Percentiles rank a stretch among this genome's conserved stretches.
phyloP scores from a whole-genome alignment of 2,888 invertebrate species.

The Cheilosia pagana region DNA sequence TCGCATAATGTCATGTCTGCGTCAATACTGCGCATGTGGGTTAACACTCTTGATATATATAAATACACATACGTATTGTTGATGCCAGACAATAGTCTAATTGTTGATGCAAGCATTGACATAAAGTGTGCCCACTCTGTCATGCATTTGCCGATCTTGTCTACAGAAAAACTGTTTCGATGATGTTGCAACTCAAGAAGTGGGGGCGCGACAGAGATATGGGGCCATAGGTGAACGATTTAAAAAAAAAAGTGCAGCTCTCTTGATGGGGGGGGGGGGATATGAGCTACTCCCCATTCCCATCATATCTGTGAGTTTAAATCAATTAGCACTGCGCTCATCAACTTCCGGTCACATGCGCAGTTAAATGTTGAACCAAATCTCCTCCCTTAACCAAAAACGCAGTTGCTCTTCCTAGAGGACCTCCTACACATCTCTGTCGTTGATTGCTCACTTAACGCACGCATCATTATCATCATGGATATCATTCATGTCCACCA shows the following conservation, averaged over 20 bases:
- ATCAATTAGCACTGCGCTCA: too few relatives aligned
- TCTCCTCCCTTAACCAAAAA: background rate
- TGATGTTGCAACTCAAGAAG: background rate
- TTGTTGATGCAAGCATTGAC: conserved; percentile 32
- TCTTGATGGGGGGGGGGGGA: too few relatives aligned
- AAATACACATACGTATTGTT: conserved; percentile 16
- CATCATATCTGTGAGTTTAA: background rate
- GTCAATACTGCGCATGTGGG: conserved; percentile 14
- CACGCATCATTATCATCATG: background rate
- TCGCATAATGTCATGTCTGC: conserved; percentile 16
- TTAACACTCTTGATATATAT: conserved; percentile 7
- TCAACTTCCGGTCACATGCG: conserved; percentile 1
- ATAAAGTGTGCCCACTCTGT: conserved; percentile 7
- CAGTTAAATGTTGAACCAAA: background rate
- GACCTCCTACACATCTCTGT: background rate
- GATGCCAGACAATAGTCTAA: conserved; percentile 26
- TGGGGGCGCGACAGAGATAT: background rate
- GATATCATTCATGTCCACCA: conserved; percentile 18
- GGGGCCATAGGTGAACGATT: background rate
- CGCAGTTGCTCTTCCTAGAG: background rate
- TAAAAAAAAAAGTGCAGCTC: background rate
- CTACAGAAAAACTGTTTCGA: background rate
- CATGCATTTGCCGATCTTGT: conserved; percentile 3
- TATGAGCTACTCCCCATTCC: too few relatives aligned
- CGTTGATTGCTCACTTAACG: conserved; percentile 17